These are phyloP conservation scores for Hydrozoanthus tunicans DNA, from an alignment of 64 coral and sea anemone genomes.

Conservation along the genomic window DNA sequence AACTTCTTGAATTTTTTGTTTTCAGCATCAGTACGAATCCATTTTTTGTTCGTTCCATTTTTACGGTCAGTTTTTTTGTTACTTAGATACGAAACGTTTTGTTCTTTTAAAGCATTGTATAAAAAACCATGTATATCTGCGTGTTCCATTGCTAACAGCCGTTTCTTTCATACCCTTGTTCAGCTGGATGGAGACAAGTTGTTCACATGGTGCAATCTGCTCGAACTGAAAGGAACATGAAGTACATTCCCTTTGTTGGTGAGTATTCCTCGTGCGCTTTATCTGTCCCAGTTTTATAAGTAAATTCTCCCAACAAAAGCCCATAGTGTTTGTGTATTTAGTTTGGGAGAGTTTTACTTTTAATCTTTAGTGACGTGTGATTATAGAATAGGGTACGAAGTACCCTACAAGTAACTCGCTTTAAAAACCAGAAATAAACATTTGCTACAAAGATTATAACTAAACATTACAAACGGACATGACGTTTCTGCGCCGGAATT, in stretches of 20 bases:
- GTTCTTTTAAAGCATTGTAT: no score
- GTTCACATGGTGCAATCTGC: slow-evolving; percentile 46
- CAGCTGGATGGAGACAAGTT: slow-evolving; percentile 46
- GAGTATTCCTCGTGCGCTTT: not conserved
- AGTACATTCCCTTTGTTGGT: slow-evolving; percentile 53
- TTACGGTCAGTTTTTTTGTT: no score
- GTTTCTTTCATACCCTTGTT: not conserved
- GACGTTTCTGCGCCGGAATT: not conserved
- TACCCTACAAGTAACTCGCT: not conserved
- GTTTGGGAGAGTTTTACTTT: no score
- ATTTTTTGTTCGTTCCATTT: no score
- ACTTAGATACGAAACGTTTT: no score
- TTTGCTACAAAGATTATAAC: not conserved
- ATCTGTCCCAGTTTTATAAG: no score
- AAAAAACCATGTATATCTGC: not conserved
- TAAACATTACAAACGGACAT: not conserved
- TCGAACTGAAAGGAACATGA: slow-evolving; percentile 52
- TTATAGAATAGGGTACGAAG: not conserved
- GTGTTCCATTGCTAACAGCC: not conserved
- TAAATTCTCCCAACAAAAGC: no score
- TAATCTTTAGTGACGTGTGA: not conserved
- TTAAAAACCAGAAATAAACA: not conserved
- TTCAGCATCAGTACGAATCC: no score
- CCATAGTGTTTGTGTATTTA: no score
- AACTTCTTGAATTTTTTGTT: no score